Evolutionary conservation across 1,140 invertebrate species (phyloP), one percentile per base, ranked within the genome.

Genomic region (Limonius californicus): DNA sequence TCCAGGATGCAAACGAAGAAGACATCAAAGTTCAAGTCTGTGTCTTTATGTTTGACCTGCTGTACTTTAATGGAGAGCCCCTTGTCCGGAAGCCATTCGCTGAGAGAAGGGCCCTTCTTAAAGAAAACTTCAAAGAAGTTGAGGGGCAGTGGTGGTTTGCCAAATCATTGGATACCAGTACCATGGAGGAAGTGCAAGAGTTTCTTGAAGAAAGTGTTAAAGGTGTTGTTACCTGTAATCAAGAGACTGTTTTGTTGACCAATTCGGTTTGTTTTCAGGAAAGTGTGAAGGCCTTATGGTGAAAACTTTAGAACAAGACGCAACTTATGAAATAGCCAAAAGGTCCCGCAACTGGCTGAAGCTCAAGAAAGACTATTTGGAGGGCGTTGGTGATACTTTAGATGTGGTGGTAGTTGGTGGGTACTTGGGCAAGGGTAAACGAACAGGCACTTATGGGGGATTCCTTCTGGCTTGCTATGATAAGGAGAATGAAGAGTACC

Each of bases 271-370:
- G 9, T 54, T 18, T 67, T 53, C 64, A 89, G 89, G 91, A 27
- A 97, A 97, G 74, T 99, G 97, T 78, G 98, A 99, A 82, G 97
- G 98, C 9, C 80, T 99, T 7, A 99, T 99, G 97, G 92, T 99
- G 0, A 99, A 99, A 81, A 95, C 95, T 0, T 78, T 99, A 30
- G 87, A 94, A 70, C 85, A 89, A 60, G 89, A 97, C 72, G 93
- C 97, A 0, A 93, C 92, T 0, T 99, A 99, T 79, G 97, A 99
- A 82, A 98, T 99, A 70, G 96, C 97, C 0, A 96, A 97, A 75
- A 80, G 98, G 42, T 99, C 96, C 0, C 86, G 90, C 63, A 99
- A 98, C 78, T 99, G 97, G 97, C 79, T 98, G 1, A 99, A 99
- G 84, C 75, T 99, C 45, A 99, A 99, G 76, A 99, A 99, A 76